Base-by-base conservation (phyloP, 1,140 invertebrate species). In the Schlechtendalia chinensis region DNA sequence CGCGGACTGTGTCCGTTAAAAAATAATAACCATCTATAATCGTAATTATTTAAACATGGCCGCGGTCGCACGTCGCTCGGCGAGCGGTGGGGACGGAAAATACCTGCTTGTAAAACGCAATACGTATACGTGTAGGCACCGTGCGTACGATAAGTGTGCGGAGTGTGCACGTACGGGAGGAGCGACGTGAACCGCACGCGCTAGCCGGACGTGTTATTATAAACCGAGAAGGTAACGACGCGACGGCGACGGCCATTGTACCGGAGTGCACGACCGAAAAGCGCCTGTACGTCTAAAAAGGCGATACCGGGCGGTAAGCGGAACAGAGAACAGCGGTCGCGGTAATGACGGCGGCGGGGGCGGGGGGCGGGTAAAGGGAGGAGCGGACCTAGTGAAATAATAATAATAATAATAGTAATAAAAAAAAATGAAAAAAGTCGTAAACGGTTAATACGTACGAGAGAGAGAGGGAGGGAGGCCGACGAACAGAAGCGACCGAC, bases 201-300 rank as follows among this genome's bases (percentile, higher is more conserved):
- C 65, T 17, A 29, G 65, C 22, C 32, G 24, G n/a, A 32, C 22
- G 65, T 69, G 65, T 69, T 69, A 69, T 69, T 39, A 69, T 39
- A 69, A 24, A 24, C n/a, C 65, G 32, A 69, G 32, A 69, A 69
- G 65, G 65, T 69, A 69, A 47, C 32, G 32, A n/a, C 65, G 65
- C 65, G 39, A 69, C 47, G 65, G 65, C 65, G 65, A 69, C 65
- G 65, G 65, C 65, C 65, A 69, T 69, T 69, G 65, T 69, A 69
- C 8, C 3, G 3, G 8, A 39, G 8, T 39, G 8, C 32, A 8
- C 47, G 65, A n/a, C 65, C 63, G n/a, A 47, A 69, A 69, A 39
- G 22, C 32, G 32, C 32, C 65, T n/a, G n/a, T n/a, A 8, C n/a
- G 45, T 69, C 65, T 45, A 24, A 69, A 69, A 47, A 69, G n/a